Conservation (phyloP, 2,888 invertebrate genomes). For the Rhaphigaster nebulosa region DNA sequence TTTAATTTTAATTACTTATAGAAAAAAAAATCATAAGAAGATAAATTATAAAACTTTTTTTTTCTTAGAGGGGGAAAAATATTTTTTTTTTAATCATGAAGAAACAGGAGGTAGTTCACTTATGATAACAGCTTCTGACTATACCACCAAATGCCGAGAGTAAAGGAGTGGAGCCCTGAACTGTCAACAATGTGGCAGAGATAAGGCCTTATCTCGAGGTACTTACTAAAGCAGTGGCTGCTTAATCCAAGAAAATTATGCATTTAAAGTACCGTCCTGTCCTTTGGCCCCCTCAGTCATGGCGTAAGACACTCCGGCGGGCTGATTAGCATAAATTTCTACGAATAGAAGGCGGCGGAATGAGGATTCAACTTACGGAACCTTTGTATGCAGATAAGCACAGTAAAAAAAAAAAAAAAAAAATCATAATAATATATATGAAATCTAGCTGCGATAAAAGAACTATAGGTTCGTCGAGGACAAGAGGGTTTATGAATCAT, state of each 20-base stretch:
- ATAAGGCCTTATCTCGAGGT: background rate
- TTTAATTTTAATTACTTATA: too few relatives aligned
- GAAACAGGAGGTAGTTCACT: background rate
- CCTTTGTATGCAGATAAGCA: constrained; percentile 12
- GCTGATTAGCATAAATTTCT: background rate
- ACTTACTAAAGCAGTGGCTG: background rate
- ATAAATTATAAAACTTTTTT: too few relatives aligned
- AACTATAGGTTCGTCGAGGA: background rate
- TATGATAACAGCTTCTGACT: background rate
- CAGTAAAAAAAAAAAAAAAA: background rate
- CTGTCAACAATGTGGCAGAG: background rate
- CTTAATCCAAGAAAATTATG: background rate
- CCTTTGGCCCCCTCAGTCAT: background rate
- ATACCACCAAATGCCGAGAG: background rate
- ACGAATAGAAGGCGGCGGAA: background rate
- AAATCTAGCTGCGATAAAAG: background rate
- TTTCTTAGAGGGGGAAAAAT: too few relatives aligned
- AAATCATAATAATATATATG: background rate
- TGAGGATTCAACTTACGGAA: background rate
- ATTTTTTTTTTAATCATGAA: too few relatives aligned
- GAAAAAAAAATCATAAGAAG: too few relatives aligned
- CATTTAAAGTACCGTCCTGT: background rate
- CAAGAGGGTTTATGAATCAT: background rate
- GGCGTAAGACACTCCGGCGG: background rate
- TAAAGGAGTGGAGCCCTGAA: background rate